These are phyloP conservation scores for Drosophila nr. fundita DNA, from an alignment of 2,888 invertebrate genomes.

Conservation along the genomic window DNA sequence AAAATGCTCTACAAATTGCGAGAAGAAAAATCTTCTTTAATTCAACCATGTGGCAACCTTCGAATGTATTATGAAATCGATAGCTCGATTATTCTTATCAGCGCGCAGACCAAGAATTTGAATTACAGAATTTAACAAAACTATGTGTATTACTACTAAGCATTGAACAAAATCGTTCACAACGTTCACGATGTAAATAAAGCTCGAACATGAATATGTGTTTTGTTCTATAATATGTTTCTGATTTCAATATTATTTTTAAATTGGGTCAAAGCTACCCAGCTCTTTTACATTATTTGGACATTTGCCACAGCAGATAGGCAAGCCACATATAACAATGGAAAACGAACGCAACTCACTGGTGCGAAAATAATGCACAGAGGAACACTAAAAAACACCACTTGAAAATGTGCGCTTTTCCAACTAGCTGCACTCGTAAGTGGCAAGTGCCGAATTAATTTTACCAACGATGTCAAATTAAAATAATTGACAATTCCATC, in stretches of 20 bases:
- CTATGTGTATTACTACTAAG: background rate
- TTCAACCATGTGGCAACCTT: background rate
- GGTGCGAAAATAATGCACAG: slow-evolving; percentile 54
- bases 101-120: background rate
- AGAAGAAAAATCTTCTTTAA: background rate
- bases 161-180: background rate
- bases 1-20: background rate
- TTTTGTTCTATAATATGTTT: background rate
- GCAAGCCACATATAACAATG: slow-evolving; percentile 23
- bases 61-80: background rate
- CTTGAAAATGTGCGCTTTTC: slow-evolving; percentile 71
- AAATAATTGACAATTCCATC: slow-evolving; percentile 9
- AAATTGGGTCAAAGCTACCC: slow-evolving; percentile 4
- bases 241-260: background rate
- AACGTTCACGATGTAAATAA: background rate
- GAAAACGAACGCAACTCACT: slow-evolving; percentile 27
- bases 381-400: slow-evolving; percentile 24
- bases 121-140: background rate
- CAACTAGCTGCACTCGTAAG: slow-evolving; percentile 68
- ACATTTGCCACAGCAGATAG: slow-evolving; percentile 13
- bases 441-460: slow-evolving; percentile 35
- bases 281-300: slow-evolving; percentile 13
- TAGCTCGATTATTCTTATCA: background rate
- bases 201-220: background rate
- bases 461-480: slow-evolving; percentile 24